phyloP scores from a whole-genome alignment of 2,888 invertebrate genomes.

The Caenorhabditis zanzibari region DNA sequence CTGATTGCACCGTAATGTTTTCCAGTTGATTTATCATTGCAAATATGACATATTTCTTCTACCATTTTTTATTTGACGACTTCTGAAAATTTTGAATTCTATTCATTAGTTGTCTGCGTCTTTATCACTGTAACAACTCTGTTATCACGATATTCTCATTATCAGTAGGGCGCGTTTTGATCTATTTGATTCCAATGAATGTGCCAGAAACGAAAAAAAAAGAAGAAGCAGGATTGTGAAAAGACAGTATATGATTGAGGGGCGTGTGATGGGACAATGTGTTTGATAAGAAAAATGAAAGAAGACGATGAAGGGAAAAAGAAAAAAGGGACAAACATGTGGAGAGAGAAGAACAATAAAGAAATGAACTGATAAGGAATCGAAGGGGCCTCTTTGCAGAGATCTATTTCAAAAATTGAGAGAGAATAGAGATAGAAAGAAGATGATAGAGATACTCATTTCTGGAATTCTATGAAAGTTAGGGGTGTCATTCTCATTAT shows the following conservation, averaged over 20 bases:
- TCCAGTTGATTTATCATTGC: conserved; percentile 82
- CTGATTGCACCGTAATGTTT: conserved; percentile 81
- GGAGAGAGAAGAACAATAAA: conserved; percentile 11
- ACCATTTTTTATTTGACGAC: conserved; percentile 59
- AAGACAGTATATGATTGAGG: not conserved
- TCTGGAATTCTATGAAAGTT: conserved; percentile 23
- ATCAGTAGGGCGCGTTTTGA: conserved; percentile 18
- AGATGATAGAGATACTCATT: not conserved
- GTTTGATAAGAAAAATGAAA: conserved; percentile 30
- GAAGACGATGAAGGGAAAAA: conserved; percentile 9
- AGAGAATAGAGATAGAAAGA: not conserved
- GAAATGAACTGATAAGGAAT: not conserved
- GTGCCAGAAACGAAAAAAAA: conserved; percentile 2
- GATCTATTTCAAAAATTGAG: conserved; percentile 16
- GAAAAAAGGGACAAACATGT: conserved; percentile 27
- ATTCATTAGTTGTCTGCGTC: conserved; percentile 1
- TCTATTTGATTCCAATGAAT: conserved; percentile 14
- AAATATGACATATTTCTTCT: conserved; percentile 78
- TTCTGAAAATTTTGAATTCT: not conserved
- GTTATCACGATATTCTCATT: not conserved
- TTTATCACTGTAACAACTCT: not conserved
- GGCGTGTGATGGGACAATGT: conserved; percentile 6
- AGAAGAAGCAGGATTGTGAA: conserved; percentile 8
- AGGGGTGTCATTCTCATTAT: not conserved
- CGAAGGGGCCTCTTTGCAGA: conserved; percentile 17